Evolutionary conservation across 2,797 vertebrate species (phyloP).

Genomic region (Natrix natrix): DNA sequence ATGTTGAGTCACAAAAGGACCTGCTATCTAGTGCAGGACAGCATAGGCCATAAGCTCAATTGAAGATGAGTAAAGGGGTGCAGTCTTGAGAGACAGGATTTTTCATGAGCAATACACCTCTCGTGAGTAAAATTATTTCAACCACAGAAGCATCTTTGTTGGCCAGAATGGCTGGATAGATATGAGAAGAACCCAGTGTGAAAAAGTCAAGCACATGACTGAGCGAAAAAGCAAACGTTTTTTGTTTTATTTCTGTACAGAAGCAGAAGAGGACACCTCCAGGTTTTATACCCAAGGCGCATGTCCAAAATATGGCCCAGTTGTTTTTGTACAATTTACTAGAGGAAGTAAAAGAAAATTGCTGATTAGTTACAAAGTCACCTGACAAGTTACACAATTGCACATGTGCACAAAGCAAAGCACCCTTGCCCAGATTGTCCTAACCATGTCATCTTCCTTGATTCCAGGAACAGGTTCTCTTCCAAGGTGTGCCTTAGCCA

Average conservation of each 20-base stretch:
- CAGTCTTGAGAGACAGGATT: background rate
- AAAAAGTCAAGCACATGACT: background rate
- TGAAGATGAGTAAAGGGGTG: background rate
- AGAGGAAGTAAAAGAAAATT: background rate
- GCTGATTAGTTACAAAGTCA: background rate
- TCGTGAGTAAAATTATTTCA: background rate
- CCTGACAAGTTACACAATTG: background rate
- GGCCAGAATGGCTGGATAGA: background rate
- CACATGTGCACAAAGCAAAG: background rate
- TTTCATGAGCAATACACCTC: background rate
- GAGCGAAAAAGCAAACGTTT: background rate
- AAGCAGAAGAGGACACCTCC: too few relatives aligned
- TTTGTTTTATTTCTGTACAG: too few relatives aligned
- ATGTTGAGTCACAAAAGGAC: background rate
- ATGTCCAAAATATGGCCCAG: background rate
- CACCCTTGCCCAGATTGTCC: background rate
- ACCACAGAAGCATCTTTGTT: background rate
- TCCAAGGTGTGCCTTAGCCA: background rate
- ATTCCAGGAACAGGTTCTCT: background rate
- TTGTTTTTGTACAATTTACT: background rate
- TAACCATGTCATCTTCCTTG: background rate
- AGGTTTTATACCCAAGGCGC: background rate
- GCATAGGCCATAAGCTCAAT: background rate
- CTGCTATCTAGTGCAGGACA: background rate
- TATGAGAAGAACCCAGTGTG: background rate